Evolutionary conservation across 2,888 invertebrate genomes (phyloP).

Genomic region (Caenorhabditis sulstoni): DNA sequence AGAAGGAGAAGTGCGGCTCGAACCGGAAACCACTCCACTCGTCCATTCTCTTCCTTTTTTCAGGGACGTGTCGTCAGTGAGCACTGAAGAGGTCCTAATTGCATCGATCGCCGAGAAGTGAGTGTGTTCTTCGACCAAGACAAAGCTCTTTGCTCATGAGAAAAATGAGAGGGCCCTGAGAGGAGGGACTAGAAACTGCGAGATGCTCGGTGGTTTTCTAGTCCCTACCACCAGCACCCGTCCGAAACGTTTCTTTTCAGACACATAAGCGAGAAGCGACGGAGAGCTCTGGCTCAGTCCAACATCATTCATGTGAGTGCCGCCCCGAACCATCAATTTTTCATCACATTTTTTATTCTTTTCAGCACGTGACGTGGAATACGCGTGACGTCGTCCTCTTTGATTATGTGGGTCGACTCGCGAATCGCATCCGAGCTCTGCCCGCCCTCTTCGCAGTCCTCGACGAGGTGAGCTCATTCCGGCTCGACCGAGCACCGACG

Average conservation of each 20-base stretch:
- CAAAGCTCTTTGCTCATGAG: no score
- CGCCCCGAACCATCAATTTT: slow-evolving; percentile 1
- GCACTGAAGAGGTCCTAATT: slow-evolving; percentile 59
- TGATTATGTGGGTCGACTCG: slow-evolving; percentile 75
- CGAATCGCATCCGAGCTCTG: slow-evolving; percentile 76
- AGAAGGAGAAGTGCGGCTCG: background rate
- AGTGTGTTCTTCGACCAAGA: no score
- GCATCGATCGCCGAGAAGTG: slow-evolving; percentile 65
- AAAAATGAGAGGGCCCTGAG: no score
- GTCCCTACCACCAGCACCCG: no score
- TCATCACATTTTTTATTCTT: slow-evolving; percentile 12
- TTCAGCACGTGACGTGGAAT: slow-evolving; percentile 70
- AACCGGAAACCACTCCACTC: no score
- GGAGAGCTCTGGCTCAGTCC: slow-evolving; percentile 68
- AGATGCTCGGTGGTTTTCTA: no score
- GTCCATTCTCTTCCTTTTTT: slow-evolving; percentile 5
- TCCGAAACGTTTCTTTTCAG: slow-evolving; percentile 66
- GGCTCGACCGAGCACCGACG: no score
- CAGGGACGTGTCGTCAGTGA: slow-evolving; percentile 53
- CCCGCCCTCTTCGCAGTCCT: slow-evolving; percentile 79
- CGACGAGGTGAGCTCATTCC: slow-evolving; percentile 72
- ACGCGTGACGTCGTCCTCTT: slow-evolving; percentile 74
- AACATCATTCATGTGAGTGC: slow-evolving; percentile 71
- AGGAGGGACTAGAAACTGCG: no score
- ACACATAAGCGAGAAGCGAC: slow-evolving; percentile 71